Conservation (phyloP, 2,797 vertebrate genomes). For the Pangasius macronema region DNA sequence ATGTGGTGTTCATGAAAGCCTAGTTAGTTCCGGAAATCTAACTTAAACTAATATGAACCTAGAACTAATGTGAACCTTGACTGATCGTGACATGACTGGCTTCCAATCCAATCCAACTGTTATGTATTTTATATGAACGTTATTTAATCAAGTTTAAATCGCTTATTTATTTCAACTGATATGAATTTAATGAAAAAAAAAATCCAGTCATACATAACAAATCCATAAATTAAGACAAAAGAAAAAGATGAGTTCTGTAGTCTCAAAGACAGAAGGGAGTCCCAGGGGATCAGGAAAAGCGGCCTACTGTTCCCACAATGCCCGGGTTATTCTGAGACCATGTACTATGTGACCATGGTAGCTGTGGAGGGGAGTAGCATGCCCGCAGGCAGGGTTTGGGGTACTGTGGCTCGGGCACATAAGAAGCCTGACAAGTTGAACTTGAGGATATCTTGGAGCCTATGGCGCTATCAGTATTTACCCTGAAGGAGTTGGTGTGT, state of each 20-base stretch:
- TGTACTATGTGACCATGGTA: not conserved
- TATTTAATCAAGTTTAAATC: not conserved
- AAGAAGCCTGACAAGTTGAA: not conserved
- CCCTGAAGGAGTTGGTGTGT: not conserved
- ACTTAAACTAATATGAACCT: not conserved
- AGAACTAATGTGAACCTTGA: not conserved
- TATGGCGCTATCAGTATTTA: not conserved
- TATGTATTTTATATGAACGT: not conserved
- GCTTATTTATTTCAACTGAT: not conserved
- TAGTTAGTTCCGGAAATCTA: not conserved
- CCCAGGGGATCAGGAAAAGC: not conserved
- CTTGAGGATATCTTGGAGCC: not conserved
- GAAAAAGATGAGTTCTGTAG: not conserved
- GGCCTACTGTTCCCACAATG: not conserved
- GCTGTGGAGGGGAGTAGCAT: not conserved
- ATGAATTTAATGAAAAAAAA: not conserved
- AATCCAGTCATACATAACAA: not conserved
- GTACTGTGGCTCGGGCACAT: not conserved
- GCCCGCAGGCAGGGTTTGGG: not conserved
- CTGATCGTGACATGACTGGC: no score
- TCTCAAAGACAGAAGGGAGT: not conserved
- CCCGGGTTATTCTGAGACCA: not conserved
- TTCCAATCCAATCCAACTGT: not conserved
- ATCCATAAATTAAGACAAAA: not conserved
- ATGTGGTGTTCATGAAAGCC: not conserved